Evolutionary conservation across 2,888 invertebrate genomes (phyloP).

Genomic region (Leucania comma): DNA sequence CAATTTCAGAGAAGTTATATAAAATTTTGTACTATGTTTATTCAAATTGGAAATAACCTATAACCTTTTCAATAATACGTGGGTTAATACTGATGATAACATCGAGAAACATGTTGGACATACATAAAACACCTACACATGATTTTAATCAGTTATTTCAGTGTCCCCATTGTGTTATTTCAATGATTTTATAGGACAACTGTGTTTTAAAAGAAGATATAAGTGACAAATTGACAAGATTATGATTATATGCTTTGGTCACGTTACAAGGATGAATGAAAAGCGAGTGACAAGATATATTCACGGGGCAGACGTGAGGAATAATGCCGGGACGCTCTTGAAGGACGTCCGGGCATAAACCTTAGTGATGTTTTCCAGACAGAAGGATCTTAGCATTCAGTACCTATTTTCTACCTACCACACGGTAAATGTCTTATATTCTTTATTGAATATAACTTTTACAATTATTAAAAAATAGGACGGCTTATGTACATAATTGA

Average conservation of each 20-base stretch:
- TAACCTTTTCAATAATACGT: slow-evolving; percentile 37
- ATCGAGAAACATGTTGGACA: slow-evolving; percentile 8
- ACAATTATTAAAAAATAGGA: too few species aligned
- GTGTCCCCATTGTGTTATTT: neutral
- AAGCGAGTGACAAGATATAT: neutral
- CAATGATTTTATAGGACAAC: neutral
- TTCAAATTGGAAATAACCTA: slow-evolving; percentile 44
- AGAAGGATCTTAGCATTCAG: neutral
- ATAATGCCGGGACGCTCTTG: neutral
- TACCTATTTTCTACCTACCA: too few species aligned
- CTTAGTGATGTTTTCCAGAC: neutral
- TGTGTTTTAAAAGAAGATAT: neutral
- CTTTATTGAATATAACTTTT: too few species aligned
- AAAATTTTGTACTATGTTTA: slow-evolving; percentile 17
- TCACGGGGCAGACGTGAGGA: neutral
- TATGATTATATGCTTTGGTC: neutral
- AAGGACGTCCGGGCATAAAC: neutral
- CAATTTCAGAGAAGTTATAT: slow-evolving; percentile 24
- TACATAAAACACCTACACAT: neutral
- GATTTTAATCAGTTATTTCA: neutral
- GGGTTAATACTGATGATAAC: slow-evolving; percentile 19
- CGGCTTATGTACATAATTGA: too few species aligned
- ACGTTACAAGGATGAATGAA: neutral
- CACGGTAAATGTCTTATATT: too few species aligned
- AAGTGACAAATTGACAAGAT: neutral